phyloP scores from a whole-genome alignment of 2,113 vertebrate species.

The Indicator indicator region DNA sequence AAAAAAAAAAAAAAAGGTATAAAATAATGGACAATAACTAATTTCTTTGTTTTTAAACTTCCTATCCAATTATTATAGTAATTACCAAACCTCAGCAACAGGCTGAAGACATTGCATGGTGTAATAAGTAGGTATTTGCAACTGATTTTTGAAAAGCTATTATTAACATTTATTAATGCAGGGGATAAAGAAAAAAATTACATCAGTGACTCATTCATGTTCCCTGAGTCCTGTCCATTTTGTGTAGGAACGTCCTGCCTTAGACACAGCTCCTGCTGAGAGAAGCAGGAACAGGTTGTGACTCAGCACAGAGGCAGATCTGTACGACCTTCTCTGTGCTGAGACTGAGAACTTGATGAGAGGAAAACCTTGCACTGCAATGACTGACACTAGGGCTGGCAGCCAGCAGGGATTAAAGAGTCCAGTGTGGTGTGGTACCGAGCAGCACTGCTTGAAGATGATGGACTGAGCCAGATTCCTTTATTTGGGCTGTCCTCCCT shows the following conservation, averaged over 20 bases:
- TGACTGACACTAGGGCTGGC: rapidly evolving
- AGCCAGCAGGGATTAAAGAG: rapidly evolving
- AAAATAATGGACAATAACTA: neutral
- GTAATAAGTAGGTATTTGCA: neutral
- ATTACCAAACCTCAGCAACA: neutral
- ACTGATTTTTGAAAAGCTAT: neutral
- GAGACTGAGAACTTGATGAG: rapidly evolving
- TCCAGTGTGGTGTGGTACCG: neutral
- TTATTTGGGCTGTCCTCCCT: neutral
- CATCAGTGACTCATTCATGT: neutral
- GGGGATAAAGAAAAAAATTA: neutral
- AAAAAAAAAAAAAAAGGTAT: rapidly evolving
- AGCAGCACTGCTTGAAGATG: neutral
- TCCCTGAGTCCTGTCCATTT: neutral
- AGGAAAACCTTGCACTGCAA: rapidly evolving
- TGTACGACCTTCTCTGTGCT: neutral
- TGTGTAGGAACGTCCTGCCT: slow-evolving; percentile 39
- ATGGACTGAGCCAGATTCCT: neutral
- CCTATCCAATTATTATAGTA: neutral
- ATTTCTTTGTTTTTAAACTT: neutral
- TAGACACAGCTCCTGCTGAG: slow-evolving; percentile 12
- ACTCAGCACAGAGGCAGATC: neutral
- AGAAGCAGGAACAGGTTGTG: neutral
- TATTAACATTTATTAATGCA: neutral
- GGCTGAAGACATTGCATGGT: neutral